Percentiles rank a stretch among this genome's conserved stretches.
Conservation (phyloP, 2,888 invertebrate genomes). For the Athripsodes cinereus region DNA sequence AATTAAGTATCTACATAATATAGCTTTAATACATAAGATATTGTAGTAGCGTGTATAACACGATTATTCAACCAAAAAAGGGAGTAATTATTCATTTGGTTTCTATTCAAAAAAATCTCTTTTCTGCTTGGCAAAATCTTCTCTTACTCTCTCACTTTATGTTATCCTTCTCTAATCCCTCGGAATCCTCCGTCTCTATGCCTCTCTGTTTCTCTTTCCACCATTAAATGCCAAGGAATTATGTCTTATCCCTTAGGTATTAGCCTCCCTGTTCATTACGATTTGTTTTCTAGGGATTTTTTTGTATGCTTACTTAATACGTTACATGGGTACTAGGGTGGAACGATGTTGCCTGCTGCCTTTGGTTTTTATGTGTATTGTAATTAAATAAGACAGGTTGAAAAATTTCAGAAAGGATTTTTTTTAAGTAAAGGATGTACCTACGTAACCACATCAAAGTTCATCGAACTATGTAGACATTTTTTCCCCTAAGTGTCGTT, state of each 20-base stretch:
- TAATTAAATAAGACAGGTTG: conserved; percentile 1
- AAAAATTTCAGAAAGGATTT: neutral
- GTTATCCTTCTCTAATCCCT: neutral
- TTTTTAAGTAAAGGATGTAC: no score
- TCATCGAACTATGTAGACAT: no score
- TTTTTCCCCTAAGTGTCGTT: no score
- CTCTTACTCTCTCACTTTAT: neutral
- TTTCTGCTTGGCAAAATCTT: neutral
- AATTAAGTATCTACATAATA: no score
- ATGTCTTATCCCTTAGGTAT: conserved; percentile 4
- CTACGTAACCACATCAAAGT: no score
- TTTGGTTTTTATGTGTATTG: neutral
- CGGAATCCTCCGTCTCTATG: neutral
- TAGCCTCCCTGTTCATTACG: conserved; percentile 3
- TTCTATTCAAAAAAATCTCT: neutral
- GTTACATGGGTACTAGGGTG: neutral
- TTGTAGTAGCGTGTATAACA: no score
- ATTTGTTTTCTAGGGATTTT: conserved; percentile 3
- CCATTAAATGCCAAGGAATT: conserved; percentile 12
- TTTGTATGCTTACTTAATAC: neutral
- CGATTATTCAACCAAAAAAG: neutral
- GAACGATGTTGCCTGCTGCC: neutral
- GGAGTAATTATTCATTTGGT: neutral
- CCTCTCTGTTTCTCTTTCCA: neutral
- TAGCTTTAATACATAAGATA: no score